Base-by-base conservation (phyloP, 2,113 vertebrate genomes). In the Mugil cephalus region DNA sequence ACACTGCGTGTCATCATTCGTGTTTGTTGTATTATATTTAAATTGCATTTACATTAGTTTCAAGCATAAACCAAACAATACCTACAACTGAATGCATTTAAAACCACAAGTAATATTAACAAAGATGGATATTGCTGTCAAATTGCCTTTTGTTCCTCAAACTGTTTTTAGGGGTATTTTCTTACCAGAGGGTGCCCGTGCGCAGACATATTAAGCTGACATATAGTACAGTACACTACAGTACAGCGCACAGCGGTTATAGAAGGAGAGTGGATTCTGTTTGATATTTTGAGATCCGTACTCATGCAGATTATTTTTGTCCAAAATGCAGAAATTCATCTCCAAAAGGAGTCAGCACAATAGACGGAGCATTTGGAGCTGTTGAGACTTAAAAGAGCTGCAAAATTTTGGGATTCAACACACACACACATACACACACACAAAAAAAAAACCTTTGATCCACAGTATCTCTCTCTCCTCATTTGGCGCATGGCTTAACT, bases 401-500 rank as follows among this genome's bases (percentile, higher is more conserved):
- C 69, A 80, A 76, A 79, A 74, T 71, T 82, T 84, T 74, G 55
- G 56, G 75, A 85, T 78, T 72, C 65, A 64, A 69, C 39, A 72
- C 81, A 87, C 3, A 30, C 24, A 30, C 24, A 30, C 24, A 30
- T 2, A 30, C 24, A 30, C 2, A 30, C 2, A 30, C 5, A 30
- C 2, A 30, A 3, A 30, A 77, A 80, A 53, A 58, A 86, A 72
- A 47, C 59, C 39, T 88, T 78, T 78, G 79, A 88, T 86, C 76
- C 63, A 21, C 72, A 60, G 68, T 82, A 70, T 87, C 74, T 73
- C 52, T 56, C 87, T 71, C 78, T 82, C 72, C 79, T 85, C 85
- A 81, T 88, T 88, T 79, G 67, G 60, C 64, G 68, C 74, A 21
- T 15, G 77, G 90, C 85, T 92, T 90, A 89, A 72, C 86, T 14